Evolutionary conservation across 2,888 invertebrate genomes (phyloP), one percentile per base, ranked within the genome.

Genomic region (Tetragonula carbonaria): DNA sequence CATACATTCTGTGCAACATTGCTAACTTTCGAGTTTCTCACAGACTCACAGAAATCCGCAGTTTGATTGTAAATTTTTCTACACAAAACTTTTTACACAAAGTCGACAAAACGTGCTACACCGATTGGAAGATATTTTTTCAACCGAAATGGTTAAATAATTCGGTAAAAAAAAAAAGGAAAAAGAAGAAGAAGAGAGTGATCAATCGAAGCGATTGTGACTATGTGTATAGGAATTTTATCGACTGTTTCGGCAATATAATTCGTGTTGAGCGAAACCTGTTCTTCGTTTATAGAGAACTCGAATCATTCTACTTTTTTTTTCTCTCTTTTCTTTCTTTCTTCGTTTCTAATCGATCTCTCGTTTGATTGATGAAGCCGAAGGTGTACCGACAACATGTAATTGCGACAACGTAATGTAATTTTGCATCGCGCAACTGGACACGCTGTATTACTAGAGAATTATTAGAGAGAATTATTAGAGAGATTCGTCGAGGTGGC

Each of bases 341-440:
- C 53, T 18, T 14, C 45, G 57, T 63, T 59, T 23, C 28, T 4
- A 38, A 18, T 53, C 45, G n/a, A 75, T 75, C 33, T 70, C 63
- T 18, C 50, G 45, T 53, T 45, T 33, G 68, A 70, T 76, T 18
- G 63, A 76, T 70, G 53, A 75, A 70, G 55, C 55, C 1, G 16
- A n/a, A 70, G 45, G 18, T 6, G 23, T 63, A 53, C 14, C 4
- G 75, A 70, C 75, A 63, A 62, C 18, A 38, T 45, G 28, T 75
- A 76, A 76, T 76, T 45, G 45, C 55, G 14, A 65, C 5, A 2
- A 57, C 16, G 50, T n/a, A 63, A 68, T 79, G 50, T n/a, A 63
- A 68, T 79, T 68, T 33, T 68, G 21, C 53, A 50, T 74, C 67
- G 38, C 67, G 50, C 28, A 55, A 78, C 50, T 33, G 14, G 8